Base-by-base conservation (phyloP, 1,140 invertebrate genomes). In the Trichonephila clavipes region DNA sequence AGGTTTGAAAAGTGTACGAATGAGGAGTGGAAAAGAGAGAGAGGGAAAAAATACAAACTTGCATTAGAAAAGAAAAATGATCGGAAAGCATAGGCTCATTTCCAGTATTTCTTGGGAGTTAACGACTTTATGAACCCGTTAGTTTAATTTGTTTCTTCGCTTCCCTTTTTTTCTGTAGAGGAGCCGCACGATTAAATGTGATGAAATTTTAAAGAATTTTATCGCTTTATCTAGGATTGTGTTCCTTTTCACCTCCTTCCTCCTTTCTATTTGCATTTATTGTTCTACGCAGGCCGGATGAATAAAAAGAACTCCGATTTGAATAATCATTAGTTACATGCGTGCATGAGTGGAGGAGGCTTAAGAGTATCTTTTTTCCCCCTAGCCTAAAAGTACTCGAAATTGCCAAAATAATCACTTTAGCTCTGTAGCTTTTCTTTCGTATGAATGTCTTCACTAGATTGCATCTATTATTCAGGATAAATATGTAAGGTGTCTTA, bases 71-170 rank as follows among this genome's bases (percentile, higher is more conserved):
- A 77, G 69, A 91, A 90, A 91, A 91, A 91, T 91, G 89, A 83
- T 77, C 59, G 3, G n/a, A 40, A 40, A 77, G 64, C 44, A 21
- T 59, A 40, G 72, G 12, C 66, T 18, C 44, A 18, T 64, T 51
- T 44, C 19, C 24, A 90, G 64, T 28, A 81, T 90, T 90, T 64
- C 59, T n/a, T 34, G 8, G 77, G 89, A 82, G 24, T 91, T 91
- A 91, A 91, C 89, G 89, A 91, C 89, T 91, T 91, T 83, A 91
- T 82, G 89, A 91, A 91, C 83, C 89, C 72, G 81, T 91, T 91
- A 91, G 7, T 83, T 83, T 91, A 91, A 91, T 91, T 91, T 91
- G 34, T 62, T 82, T 72, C 58, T 51, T 58, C 44, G 3, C 18
- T 62, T 51, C n/a, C 51, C 34, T 88, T 21, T 88, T 66, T 34